Base-by-base conservation (phyloP, 2,888 invertebrate genomes). In the Candidula unifasciata region DNA sequence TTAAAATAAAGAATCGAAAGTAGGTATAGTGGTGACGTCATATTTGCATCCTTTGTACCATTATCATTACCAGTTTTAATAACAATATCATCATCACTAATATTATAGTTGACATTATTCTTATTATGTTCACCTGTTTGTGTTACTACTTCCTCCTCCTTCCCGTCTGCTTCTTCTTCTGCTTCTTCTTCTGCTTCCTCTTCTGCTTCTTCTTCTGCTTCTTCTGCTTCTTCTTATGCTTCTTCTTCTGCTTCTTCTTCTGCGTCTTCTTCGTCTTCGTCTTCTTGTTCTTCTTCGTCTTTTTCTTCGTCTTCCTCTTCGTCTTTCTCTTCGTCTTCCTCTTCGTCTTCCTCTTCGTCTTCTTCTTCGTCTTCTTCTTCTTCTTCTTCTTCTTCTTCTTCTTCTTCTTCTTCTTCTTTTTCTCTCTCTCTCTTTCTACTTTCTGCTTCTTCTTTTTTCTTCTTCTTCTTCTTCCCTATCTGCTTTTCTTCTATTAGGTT, bases 1-100 rank as follows among this genome's bases (percentile, higher is more conserved):
- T 74, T 30, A 52, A 30, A 74, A 74, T 74, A 6, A 74, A 54
- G 54, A 74, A 54, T 74, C 74, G 74, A 27, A 74, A 74, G 74
- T 74, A 37, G 54, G 74, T 74, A 54, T 5, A 68, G 27, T 30
- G 27, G 8, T 6, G 5, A 44, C 21, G 21, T 60, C 18, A 60
- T 60, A 60, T 24, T 21, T 13, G 10, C 60, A 24, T 60, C 18
- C 13, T n/a, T 24, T n/a, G 10, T 60, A 21, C 60, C 60, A 13
- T 60, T 21, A 3, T 13, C 60, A 60, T 21, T n/a, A 24, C 21
- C 6, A 21, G 18, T 16, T 5, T n/a, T 21, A 60, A 24, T 21
- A 60, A 18, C 18, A 24, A 18, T 13, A 21, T n/a, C 10, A 21
- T 60, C 60, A 60, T 60, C 3, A 16, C 21, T n/a, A 60, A 5